Evolutionary conservation across 2,888 invertebrate species (phyloP), one percentile per base, ranked within the genome.

Genomic region (Trichogramma evanescens): DNA sequence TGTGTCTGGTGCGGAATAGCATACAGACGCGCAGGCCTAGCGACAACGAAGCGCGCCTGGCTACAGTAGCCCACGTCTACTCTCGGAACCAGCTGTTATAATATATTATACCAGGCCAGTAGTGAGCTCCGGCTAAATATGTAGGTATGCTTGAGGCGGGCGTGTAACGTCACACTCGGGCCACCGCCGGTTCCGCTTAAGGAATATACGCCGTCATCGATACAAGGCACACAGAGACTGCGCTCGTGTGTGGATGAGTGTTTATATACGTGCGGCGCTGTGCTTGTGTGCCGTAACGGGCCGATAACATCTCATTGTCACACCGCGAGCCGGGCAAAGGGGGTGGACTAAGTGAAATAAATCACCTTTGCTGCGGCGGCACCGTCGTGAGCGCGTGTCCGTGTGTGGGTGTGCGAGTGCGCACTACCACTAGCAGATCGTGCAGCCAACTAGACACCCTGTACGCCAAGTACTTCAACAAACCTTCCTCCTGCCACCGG

Each of bases 281-380:
- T 45, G 50, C 44, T 49, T 26, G 45, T 43, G 43, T 40, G 43
- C 61, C 58, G 58, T 48, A 46, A 51, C 61, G 50, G 48, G 44
- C 52, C 68, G 74, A 74, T 74, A 75, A 71, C 71, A 74, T 75
- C 73, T 72, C 71, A 71, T 73, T 74, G 73, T 73, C 71, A 71
- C 70, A 65, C 68, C 66, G 70, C 26, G 65, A 62, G 62, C 63
- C 10, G 13, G 26, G 26, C n/a, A 45, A 26, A 26, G 26, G 26
- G 26, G 26, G 26, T 26, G 26, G 26, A 26, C 26, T 26, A 26
- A n/a, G 57, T 50, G 55, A 64, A 62, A 73, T 73, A 73, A 73
- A 73, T 73, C 72, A 61, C 39, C 45, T 9, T 45, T 45, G 8
- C n/a, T 45, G 45, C n/a, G n/a, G 8, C n/a, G 2, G n/a, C 45